Evolutionary conservation across 1,140 invertebrate genomes (phyloP), one percentile per base, ranked within the genome.

Genomic region (Phymastichus coffea): DNA sequence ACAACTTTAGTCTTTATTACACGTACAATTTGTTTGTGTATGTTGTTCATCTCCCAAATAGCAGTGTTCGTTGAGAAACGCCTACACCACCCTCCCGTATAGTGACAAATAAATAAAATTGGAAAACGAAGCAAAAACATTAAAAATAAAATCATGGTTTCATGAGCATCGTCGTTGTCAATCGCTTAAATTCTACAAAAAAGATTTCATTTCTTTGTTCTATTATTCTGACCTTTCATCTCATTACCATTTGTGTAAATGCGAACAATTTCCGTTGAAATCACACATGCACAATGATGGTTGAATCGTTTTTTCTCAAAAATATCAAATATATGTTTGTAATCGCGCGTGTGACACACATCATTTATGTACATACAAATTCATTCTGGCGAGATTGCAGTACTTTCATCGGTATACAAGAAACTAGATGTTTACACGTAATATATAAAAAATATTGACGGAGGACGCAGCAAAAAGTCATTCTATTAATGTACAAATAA

Each of bases 1-100:
- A 59, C 57, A 59, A 59, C 47, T 43, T 48, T 52, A 59, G 48
- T 52, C 56, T 51, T 59, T 59, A 52, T 59, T 59, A 59, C 46
- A 52, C 57, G 30, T 59, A 52, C 20, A 49, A 58, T 59, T 59
- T 59, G 48, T 59, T 7, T n/a, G n/a, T n/a, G n/a, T n/a, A n/a
- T n/a, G n/a, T n/a, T n/a, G n/a, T 41, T 58, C 15, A 46, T 37
- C 38, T 59, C 17, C 22, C 30, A 51, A 58, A 58, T 51, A 25
- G 35, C 37, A 57, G 30, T 44, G 55, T 44, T 58, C 38, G 44
- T 52, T 52, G 19, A 57, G n/a, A n/a, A 52, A 52, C 43, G 51
- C 57, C 57, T 35, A 14, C 48, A 58, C 57, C 48, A 44, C 28
- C 3, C 3, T 14, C 49, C 23, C 17, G 19, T 57, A 23, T 25